Percentiles rank a stretch among this genome's conserved stretches.
Conservation (phyloP, 2,113 vertebrate genomes). For the Promerops cafer region DNA sequence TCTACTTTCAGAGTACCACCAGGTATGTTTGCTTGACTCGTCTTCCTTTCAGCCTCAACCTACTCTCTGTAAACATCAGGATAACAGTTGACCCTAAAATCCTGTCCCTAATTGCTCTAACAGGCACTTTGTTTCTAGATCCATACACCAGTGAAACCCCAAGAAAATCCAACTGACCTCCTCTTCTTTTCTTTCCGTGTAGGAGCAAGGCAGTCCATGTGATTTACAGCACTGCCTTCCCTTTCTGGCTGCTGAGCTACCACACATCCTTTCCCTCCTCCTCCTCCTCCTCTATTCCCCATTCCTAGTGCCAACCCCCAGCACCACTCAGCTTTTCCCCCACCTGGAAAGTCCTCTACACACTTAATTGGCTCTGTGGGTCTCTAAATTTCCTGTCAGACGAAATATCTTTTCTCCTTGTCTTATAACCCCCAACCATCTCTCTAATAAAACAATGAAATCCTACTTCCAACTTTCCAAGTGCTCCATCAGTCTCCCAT, state of each 20-base stretch:
- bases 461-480: neutral
- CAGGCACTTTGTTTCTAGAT: neutral
- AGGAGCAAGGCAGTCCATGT: neutral
- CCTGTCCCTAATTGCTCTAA: neutral
- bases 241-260: neutral
- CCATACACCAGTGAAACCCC: neutral
- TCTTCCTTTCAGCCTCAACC: neutral
- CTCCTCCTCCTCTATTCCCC: neutral
- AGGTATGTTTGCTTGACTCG: neutral
- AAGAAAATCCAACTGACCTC: neutral
- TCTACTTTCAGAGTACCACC: neutral
- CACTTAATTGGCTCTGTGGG: neutral
- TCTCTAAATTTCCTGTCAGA: conserved; percentile 8
- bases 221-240: neutral
- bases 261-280: neutral
- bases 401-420: neutral
- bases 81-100: neutral
- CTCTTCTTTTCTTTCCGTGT: neutral
- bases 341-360: neutral
- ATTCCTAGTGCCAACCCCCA: neutral
- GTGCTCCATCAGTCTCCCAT: neutral
- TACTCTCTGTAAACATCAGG: neutral
- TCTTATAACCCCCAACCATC: conserved; percentile 40
- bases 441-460: conserved; percentile 56
- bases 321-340: neutral